These are phyloP conservation scores for Exephanes ischioxanthus DNA, from an alignment of 2,888 invertebrate genomes.

Conservation along the genomic window DNA sequence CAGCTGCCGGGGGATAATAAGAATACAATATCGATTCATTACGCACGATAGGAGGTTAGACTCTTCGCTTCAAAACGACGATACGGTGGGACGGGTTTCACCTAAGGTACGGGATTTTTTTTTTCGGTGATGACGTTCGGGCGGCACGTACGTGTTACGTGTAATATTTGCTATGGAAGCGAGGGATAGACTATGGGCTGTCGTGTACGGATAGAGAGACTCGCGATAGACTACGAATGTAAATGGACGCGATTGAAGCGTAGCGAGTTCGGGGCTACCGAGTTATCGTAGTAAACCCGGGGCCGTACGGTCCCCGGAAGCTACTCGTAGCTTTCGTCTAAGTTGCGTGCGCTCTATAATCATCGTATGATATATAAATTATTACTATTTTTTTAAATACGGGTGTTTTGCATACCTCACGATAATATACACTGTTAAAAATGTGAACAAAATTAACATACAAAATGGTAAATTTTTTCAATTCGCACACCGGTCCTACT, in stretches of 20 bases:
- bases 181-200: conserved; percentile 9
- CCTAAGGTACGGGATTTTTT: conserved; percentile 9
- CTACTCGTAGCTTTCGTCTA: conserved; percentile 17
- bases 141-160: conserved; percentile 51
- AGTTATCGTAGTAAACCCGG: conserved; percentile 9
- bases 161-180: conserved; percentile 35
- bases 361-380: too few species aligned
- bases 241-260: conserved; percentile 41
- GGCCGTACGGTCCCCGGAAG: conserved; percentile 13
- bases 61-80: background rate
- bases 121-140: conserved; percentile 55
- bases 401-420: too few species aligned
- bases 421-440: too few species aligned
- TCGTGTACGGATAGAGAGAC: conserved; percentile 1
- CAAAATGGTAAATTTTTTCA: too few species aligned
- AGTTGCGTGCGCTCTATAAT: too few species aligned
- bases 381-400: too few species aligned
- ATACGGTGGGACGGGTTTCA: conserved; percentile 24
- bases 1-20: background rate
- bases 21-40: background rate
- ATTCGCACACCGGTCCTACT: too few species aligned
- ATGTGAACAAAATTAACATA: too few species aligned
- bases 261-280: background rate
- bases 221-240: conserved; percentile 54
- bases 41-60: background rate